phyloP scores from a whole-genome alignment of 2,888 invertebrate genomes.

The Pachydiplax longipennis region DNA sequence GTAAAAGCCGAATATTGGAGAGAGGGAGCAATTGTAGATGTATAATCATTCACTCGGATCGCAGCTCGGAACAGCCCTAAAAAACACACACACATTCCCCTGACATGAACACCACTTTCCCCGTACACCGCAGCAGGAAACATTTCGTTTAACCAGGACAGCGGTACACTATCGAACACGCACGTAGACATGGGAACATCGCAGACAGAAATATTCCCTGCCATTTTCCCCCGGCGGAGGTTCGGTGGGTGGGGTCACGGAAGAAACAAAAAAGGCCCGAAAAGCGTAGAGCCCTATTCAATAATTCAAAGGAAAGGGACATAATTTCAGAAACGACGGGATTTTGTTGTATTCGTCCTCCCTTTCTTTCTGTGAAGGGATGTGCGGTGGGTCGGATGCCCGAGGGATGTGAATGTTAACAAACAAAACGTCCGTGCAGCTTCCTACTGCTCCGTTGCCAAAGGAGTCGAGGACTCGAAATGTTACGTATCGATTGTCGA shows the following conservation, averaged over 20 bases:
- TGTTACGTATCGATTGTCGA: background rate
- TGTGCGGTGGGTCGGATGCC: background rate
- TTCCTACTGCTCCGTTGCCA: background rate
- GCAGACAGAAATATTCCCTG: background rate
- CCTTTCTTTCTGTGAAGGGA: background rate
- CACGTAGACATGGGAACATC: background rate
- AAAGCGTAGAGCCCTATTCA: background rate
- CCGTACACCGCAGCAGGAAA: conserved; percentile 4
- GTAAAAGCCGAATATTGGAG: too few species aligned
- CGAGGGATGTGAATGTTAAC: background rate
- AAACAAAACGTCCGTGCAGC: background rate
- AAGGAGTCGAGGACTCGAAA: background rate
- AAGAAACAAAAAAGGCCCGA: background rate
- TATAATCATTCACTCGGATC: conserved; percentile 9
- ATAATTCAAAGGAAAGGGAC: conserved; percentile 20
- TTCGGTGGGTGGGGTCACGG: background rate
- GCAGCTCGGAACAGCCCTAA: conserved; percentile 5
- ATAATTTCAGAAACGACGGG: conserved; percentile 12
- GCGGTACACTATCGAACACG: background rate
- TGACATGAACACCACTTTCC: conserved; percentile 36
- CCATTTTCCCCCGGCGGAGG: background rate
- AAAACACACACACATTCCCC: background rate
- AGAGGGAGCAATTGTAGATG: background rate
- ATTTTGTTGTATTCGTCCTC: background rate
- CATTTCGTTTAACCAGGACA: conserved; percentile 24